These are phyloP conservation scores for Rutilus rutilus DNA, from an alignment of 2,113 vertebrate genomes.

Conservation along the genomic window DNA sequence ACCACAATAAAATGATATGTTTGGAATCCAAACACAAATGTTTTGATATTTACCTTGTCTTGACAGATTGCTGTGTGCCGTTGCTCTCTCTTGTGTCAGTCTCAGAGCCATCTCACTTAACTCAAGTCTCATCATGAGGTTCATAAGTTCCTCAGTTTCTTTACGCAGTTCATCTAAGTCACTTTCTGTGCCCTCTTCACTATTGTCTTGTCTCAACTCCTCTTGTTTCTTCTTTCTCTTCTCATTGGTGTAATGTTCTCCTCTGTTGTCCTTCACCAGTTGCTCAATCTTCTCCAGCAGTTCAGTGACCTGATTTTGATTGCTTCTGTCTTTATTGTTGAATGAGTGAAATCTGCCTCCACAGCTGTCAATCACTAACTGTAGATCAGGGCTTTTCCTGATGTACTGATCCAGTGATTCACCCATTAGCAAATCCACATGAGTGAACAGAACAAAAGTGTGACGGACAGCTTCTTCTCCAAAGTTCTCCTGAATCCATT, in stretches of 20 bases:
- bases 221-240: conserved; percentile 46
- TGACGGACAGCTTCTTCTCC: conserved; percentile 9
- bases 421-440: conserved; percentile 54
- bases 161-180: background rate
- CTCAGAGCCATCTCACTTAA: background rate
- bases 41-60: background rate
- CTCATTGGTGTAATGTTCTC: background rate
- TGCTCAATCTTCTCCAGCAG: conserved; percentile 55
- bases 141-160: conserved; percentile 55
- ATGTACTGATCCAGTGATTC: conserved; percentile 41
- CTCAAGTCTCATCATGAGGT: conserved; percentile 33
- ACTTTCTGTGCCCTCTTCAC: conserved; percentile 1
- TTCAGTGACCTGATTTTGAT: conserved; percentile 36
- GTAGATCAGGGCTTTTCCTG: conserved; percentile 37
- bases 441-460: conserved; percentile 66
- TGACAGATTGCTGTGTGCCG: background rate
- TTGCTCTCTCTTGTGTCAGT: background rate
- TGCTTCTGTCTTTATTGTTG: conserved; percentile 21
- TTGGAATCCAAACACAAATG: background rate
- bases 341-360: conserved; percentile 59
- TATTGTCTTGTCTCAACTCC: background rate
- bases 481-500: conserved; percentile 74
- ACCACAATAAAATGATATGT: background rate
- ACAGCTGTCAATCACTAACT: conserved; percentile 14
- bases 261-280: conserved; percentile 31